Evolutionary conservation across 2,797 vertebrate genomes (phyloP), one percentile per base, ranked within the genome.

Genomic region (Emydoidea blandingii): DNA sequence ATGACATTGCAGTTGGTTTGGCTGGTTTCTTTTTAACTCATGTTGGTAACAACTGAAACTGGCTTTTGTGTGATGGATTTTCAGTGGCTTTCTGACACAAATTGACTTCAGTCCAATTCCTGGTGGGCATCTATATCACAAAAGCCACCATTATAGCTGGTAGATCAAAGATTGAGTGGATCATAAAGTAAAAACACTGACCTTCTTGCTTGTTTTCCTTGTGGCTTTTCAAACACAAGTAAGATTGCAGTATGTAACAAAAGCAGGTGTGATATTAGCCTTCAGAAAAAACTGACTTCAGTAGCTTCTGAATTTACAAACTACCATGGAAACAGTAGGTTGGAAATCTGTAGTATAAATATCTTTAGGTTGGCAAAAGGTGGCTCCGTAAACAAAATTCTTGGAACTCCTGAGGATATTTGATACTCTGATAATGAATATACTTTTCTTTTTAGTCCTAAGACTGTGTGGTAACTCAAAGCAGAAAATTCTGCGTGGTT

Each of bases 341-440:
- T 65, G 76, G 91, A 44, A 54, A 25, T 0, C 12, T 25, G 25
- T 4, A 16, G 1, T 37, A 1, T 12, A 15, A 5, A 34, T 49
- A 1, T 21, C 18, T 81, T 29, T 25, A 89, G 57, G 2, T 15
- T 31, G 49, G 15, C 79, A 31, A 10, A 14, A 49, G 47, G 53
- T 16, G 83, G 41, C 93, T 87, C 65, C 12, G 0, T 81, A 50
- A 50, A 44, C 25, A 82, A 27, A 37, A 27, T 47, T 47, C 10
- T 81, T 76, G 29, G 68, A 57, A 49, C 83, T 31, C 27, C n/a
- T 76, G 37, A 41, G 56, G 15, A 23, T 15, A 3, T 15, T 27
- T 92, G 72, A 12, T 74, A 7, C 65, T 87, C 62, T 19, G 29
- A 4, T 34, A 50, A 12, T 8, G 25, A 62, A 10, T 54, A 5